Evolutionary conservation across 2,113 vertebrate genomes (phyloP).

Genomic region (Gobiocypris rarus): DNA sequence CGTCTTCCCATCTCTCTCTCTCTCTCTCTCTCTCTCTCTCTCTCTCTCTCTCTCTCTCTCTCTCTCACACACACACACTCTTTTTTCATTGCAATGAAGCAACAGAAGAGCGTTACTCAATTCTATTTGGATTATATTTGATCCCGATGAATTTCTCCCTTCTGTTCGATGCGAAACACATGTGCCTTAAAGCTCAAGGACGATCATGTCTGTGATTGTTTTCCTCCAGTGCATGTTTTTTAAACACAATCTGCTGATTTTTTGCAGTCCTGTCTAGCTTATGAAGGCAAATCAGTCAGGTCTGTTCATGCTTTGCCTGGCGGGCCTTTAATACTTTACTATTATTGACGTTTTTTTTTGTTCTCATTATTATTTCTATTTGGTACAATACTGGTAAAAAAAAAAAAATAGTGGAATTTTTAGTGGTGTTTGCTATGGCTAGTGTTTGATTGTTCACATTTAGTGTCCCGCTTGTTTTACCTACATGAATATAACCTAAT

Average conservation of each 20-base stretch:
- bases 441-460: not conserved
- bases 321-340: conserved; percentile 41
- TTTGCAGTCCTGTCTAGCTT: not conserved
- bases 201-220: conserved; percentile 70
- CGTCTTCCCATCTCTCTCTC: conserved; percentile 55
- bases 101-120: conserved; percentile 78
- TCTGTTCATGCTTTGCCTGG: not conserved
- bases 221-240: conserved; percentile 72
- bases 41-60: no score
- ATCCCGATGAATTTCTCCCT: conserved; percentile 77
- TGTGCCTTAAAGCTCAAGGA: conserved; percentile 75
- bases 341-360: conserved; percentile 22
- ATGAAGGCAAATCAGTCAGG: conserved; percentile 19
- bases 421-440: not conserved
- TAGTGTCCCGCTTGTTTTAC: not conserved
- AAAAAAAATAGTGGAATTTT: not conserved
- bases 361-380: conserved; percentile 34
- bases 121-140: conserved; percentile 81
- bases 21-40: conserved; percentile 30
- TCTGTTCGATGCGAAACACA: conserved; percentile 83
- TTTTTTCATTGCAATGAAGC: conserved; percentile 58
- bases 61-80: no score
- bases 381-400: not conserved
- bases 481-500: not conserved
- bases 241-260: conserved; percentile 77